Base-by-base conservation (phyloP, 2,797 vertebrate genomes). In the Clarias platycephalus region DNA sequence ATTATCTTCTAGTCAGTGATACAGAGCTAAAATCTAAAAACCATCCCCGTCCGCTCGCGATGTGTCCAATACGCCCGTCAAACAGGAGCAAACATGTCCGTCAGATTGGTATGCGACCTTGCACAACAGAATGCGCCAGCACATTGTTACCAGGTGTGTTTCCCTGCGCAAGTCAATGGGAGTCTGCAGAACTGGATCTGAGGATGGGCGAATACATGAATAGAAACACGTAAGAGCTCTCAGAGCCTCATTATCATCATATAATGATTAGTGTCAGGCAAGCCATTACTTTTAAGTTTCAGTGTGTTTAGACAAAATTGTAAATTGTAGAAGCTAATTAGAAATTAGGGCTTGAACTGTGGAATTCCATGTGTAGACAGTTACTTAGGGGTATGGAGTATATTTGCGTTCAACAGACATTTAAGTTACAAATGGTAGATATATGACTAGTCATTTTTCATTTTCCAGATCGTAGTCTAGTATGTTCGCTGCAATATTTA, bases 71-170 rank as follows among this genome's bases (percentile, higher is more conserved):
- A 67, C 63, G 28, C 74, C 82, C 31, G 13, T 66, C 31, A 26
- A 37, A 78, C 82, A 83, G 62, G 82, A 83, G 72, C 74, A 58
- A 78, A 83, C 82, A 77, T 55, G 82, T 78, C 62, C 34, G 15
- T 24, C 24, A 40, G 60, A 53, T 62, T 55, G 71, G 72, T 76
- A 67, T 83, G 74, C 5, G 53, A 58, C 22, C 15, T 83, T 83
- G 63, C 63, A 57, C 74, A 83, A 83, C 60, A 31, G 3, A 74
- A 8, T 66, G 28, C 37, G 28, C 55, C 22, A 53, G 5, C 57
- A 71, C 58, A 60, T 82, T 74, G 71, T 83, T 62, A 20, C 26
- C 37, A 64, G 81, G 81, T 83, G 60, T 76, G 44, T 53, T 83
- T 28, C 40, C 24, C 34, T 60, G 57, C 2, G 1, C 24, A 40